Evolutionary conservation across 2,797 vertebrate species (phyloP), one percentile per base, ranked within the genome.

Genomic region (Acanthurus lineatus): DNA sequence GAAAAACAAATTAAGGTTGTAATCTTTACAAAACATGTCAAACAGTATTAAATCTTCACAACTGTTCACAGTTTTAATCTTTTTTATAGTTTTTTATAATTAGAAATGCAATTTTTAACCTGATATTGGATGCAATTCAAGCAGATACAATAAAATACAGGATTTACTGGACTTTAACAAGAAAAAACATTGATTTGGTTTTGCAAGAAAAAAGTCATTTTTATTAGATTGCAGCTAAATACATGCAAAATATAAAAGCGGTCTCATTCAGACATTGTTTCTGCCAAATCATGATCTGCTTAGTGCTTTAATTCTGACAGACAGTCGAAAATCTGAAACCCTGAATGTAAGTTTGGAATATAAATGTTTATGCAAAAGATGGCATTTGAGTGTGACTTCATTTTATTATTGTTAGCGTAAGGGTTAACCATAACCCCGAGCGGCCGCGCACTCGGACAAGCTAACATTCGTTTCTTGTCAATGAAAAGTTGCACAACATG

Each of bases 391-490:
- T 52, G 54, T 69, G 70, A 65, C 22, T 45, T 58, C 20, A 69
- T 54, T 51, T 40, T 25, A 72, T 67, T 70, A 17, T 38, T 22
- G 20, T 64, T 51, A 44, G 20, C 0, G 1, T 66, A 52, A 5
- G 42, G 42, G 69, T 73, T 70, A 66, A 69, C 64, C 65, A 16
- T 47, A 44, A 28, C 12, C 51, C 44, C 17, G 15, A 42, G n/a
- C 42, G 44, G 58, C 10, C 35, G n/a, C 20, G 19, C 28, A 25
- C 64, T 22, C 48, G 19, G n/a, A 66, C 61, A 48, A 57, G 8
- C 45, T 25, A 44, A 74, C 79, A 73, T 71, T 65, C n/a, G 74
- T 63, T 78, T 83, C 1, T 65, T 69, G 32, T 62, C 56, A 78
- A 40, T 57, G 65, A 79, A 51, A 86, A 12, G 73, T 77, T 81